A percentile compares a stretch with the other conserved stretches of the same genome.
These are phyloP conservation scores for Elymnias hypermnestra DNA, from an alignment of 1,140 invertebrate genomes.

Conservation along the genomic window DNA sequence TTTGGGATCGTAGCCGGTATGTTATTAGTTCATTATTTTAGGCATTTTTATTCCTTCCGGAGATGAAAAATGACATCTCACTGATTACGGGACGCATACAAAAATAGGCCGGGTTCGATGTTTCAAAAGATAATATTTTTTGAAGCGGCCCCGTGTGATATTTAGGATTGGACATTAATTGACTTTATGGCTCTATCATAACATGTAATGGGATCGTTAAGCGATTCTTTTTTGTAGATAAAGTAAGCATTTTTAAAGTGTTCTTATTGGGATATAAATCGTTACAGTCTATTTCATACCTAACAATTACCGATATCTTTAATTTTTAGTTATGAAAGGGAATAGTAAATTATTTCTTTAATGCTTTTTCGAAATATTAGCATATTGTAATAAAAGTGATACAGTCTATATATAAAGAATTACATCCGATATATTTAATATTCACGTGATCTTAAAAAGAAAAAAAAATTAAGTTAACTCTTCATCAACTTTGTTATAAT, in stretches of 20 bases:
- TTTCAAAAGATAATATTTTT: slow-evolving; percentile 39
- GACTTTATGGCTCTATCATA: slow-evolving; percentile 44
- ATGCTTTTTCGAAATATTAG: too few relatives aligned
- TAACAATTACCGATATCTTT: background rate
- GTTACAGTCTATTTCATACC: background rate
- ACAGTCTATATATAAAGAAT: too few relatives aligned
- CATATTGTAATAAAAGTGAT: too few relatives aligned
- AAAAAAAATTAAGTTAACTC: too few relatives aligned
- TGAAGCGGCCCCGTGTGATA: slow-evolving; percentile 28
- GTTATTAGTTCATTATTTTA: slow-evolving; percentile 70
- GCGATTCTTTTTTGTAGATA: slow-evolving; percentile 20
- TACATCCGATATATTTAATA: too few relatives aligned
- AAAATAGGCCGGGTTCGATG: slow-evolving; percentile 33
- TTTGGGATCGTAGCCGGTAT: slow-evolving; percentile 36
- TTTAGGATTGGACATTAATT: slow-evolving; percentile 36
- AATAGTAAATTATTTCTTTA: too few relatives aligned
- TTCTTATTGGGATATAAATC: slow-evolving; percentile 16
- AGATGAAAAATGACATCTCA: slow-evolving; percentile 54
- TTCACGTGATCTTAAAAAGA: too few relatives aligned
- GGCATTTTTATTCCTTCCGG: slow-evolving; percentile 67
- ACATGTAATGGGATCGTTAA: slow-evolving; percentile 25
- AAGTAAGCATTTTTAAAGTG: slow-evolving; percentile 20
- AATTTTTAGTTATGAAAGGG: too few relatives aligned
- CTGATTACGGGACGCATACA: slow-evolving; percentile 40
- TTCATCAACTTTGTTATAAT: too few relatives aligned